These are phyloP conservation scores for Cepaea hortensis DNA, from an alignment of 2,888 invertebrate genomes.

Conservation along the genomic window DNA sequence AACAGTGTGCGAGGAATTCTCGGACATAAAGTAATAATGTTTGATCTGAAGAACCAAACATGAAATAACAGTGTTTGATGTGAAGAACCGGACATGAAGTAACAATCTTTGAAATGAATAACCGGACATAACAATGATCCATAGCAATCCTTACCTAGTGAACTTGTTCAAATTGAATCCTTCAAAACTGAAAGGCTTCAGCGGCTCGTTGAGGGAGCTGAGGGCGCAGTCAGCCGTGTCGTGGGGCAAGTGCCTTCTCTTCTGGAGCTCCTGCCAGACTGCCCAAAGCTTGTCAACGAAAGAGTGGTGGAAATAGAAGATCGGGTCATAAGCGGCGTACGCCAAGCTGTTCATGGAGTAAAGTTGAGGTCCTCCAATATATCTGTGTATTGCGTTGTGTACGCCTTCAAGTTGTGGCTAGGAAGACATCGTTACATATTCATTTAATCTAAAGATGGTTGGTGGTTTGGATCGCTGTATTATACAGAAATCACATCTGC, in stretches of 20 bases:
- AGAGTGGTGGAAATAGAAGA: slow-evolving; percentile 56
- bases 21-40: no score
- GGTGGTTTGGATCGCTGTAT: no score
- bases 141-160: slow-evolving; percentile 31
- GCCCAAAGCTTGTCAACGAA: slow-evolving; percentile 56
- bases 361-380: slow-evolving; percentile 51
- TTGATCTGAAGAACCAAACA: no score
- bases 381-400: slow-evolving; percentile 55
- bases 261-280: slow-evolving; percentile 58
- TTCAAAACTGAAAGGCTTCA: slow-evolving; percentile 51
- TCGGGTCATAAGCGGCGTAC: slow-evolving; percentile 57
- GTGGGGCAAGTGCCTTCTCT: slow-evolving; percentile 50
- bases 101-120: no score
- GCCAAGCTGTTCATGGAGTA: slow-evolving; percentile 53
- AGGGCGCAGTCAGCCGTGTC: slow-evolving; percentile 55
- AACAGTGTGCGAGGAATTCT: no score
- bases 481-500: no score
- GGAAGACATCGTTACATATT: background rate
- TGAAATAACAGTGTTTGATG: no score
- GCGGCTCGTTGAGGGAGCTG: slow-evolving; percentile 46
- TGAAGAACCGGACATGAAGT: no score
- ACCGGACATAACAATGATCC: background rate
- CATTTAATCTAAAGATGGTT: no score
- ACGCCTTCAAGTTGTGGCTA: slow-evolving; percentile 53
- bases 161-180: slow-evolving; percentile 36